Evolutionary conservation across 2,113 vertebrate species (phyloP), one percentile per base, ranked within the genome.

Genomic region (Pelobates fuscus): DNA sequence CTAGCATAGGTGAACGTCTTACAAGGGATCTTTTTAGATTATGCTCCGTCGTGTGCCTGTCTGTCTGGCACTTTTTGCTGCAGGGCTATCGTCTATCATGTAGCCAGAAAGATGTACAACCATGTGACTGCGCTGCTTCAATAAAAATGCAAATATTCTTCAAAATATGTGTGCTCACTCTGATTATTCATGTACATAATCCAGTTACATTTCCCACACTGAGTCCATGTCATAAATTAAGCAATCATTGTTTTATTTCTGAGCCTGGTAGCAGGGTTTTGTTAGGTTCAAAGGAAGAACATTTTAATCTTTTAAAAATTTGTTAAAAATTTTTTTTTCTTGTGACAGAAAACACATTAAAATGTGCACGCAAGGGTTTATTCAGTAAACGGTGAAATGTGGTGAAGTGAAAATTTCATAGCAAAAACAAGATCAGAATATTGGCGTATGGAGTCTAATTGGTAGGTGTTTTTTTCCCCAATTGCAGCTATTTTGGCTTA

Each of bases 91-190:
- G 52, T 55, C 52, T 55, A 55, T 55, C 52, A 55, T 55, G 52
- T 55, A 55, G 52, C 52, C n/a, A 55, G 52, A 55, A 21, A 55
- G 52, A 55, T 20, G 52, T 23, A 20, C 21, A 23, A 17, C 52
- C 52, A 23, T 55, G 52, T 23, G 52, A 55, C 52, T 20, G 17
- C 5, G n/a, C 52, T 55, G n/a, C 20, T 55, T 55, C 52, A 55
- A 55, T 55, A 55, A 55, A 55, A 55, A 55, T 55, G 52, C 52
- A 55, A 55, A 55, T 55, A 55, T 55, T 55, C 52, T 23, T 55
- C 52, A 23, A 20, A 55, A 55, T 55, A 23, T 3, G 52, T 55
- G 52, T 55, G 52, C 52, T 23, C 6, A 55, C 52, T 55, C 52
- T 55, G 52, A 55, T 55, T 55, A 55, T 55, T 55, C 52, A 55